Evolutionary conservation across 1,140 invertebrate genomes (phyloP).

Genomic region (Heliothis virescens): DNA sequence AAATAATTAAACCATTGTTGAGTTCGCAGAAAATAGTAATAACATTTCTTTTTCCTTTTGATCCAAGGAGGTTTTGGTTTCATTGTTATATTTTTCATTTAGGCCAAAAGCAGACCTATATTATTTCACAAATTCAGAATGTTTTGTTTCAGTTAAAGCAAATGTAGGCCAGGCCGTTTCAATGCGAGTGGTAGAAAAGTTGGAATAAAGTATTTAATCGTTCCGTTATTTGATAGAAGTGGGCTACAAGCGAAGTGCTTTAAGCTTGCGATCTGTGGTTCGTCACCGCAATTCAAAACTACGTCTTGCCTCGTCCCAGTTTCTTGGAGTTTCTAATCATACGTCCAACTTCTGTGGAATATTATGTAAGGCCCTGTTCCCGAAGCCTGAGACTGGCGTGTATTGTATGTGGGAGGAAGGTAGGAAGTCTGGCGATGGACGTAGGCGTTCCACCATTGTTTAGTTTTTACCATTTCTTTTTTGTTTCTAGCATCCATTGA

Average conservation of each 20-base stretch:
- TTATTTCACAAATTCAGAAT: conserved; percentile 4
- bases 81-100: conserved; percentile 13
- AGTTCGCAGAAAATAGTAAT: conserved; percentile 8
- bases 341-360: conserved; percentile 31
- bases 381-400: conserved; percentile 32
- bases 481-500: conserved; percentile 23
- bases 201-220: conserved; percentile 40
- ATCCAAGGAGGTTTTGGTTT: background rate
- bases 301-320: conserved; percentile 31
- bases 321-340: conserved; percentile 49
- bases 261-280: conserved; percentile 11
- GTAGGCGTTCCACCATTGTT: conserved; percentile 44
- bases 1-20: conserved; percentile 50
- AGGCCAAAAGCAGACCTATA: conserved; percentile 12
- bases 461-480: conserved; percentile 44
- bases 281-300: conserved; percentile 45
- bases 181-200: background rate
- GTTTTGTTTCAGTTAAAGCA: conserved; percentile 17
- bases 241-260: conserved; percentile 10
- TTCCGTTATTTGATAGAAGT: conserved; percentile 10
- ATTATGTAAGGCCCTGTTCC: conserved; percentile 45
- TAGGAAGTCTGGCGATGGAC: conserved; percentile 48
- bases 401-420: background rate
- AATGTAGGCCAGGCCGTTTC: conserved; percentile 1
- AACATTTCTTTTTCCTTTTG: conserved; percentile 14